phyloP scores from a whole-genome alignment of 2,113 vertebrate genomes.

The Hippotragus niger region DNA sequence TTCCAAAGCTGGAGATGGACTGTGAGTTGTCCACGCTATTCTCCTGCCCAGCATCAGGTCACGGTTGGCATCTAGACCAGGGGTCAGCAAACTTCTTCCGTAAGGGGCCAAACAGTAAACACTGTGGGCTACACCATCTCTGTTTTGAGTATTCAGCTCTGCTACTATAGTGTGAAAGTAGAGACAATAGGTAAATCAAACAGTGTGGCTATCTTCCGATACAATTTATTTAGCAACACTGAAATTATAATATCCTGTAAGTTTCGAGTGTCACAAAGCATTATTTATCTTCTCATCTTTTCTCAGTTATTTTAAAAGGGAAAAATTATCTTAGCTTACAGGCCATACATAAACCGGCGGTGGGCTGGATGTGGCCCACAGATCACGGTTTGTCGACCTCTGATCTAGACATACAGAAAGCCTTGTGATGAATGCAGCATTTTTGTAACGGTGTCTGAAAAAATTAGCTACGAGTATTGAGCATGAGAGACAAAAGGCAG shows the following conservation, averaged over 20 bases:
- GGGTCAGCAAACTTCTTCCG: background rate
- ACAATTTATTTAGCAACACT: constrained; percentile 4
- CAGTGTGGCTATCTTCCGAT: background rate
- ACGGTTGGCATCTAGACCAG: background rate
- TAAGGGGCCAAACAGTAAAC: background rate
- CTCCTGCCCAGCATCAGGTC: background rate
- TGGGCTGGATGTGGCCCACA: background rate
- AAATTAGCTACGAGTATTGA: background rate
- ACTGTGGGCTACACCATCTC: background rate
- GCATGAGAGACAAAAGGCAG: background rate
- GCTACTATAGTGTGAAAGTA: background rate
- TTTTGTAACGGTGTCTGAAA: background rate
- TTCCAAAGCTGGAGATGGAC: background rate
- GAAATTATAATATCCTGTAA: constrained; percentile 5
- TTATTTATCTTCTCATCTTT: background rate
- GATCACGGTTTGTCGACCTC: background rate
- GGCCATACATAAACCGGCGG: background rate
- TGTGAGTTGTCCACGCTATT: background rate
- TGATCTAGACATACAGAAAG: background rate
- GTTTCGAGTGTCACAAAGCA: constrained; percentile 35
- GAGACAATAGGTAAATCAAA: background rate
- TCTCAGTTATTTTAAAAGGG: constrained; percentile 24
- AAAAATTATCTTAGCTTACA: background rate
- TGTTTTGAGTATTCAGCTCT: background rate
- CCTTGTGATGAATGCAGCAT: background rate